Conservation (phyloP, 2,888 invertebrate species). For the Heliothis peltigera region DNA sequence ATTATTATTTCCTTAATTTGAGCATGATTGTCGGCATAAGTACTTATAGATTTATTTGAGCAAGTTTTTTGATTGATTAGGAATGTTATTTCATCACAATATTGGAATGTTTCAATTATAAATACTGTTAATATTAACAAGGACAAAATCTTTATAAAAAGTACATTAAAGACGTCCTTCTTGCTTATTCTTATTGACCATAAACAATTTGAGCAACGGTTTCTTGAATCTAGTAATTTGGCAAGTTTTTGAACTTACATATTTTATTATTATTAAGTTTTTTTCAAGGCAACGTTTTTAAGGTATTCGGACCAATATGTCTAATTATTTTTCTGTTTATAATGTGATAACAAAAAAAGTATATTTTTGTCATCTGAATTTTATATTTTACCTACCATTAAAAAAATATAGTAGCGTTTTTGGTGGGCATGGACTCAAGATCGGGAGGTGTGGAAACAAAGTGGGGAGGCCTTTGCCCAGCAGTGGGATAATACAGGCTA, state of each 20-base stretch:
- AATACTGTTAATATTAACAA: not conserved
- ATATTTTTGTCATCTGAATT: too few species aligned
- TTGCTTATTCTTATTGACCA: not conserved
- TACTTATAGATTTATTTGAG: conserved; percentile 38
- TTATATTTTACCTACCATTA: too few species aligned
- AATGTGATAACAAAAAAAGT: conserved; percentile 33
- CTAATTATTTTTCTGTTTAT: conserved; percentile 38
- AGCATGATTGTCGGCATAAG: conserved; percentile 32
- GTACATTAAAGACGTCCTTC: too few species aligned
- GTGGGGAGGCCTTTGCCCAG: too few species aligned
- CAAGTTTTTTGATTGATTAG: conserved; percentile 27
- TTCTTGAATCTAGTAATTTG: conserved; percentile 34
- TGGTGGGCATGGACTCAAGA: too few species aligned
- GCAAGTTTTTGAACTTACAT: conserved; percentile 39
- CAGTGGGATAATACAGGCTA: too few species aligned
- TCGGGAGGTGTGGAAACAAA: too few species aligned
- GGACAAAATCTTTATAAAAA: too few species aligned
- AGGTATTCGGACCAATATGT: conserved; percentile 55
- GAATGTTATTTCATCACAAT: conserved; percentile 19
- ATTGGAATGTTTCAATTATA: conserved; percentile 31
- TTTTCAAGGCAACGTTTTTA: conserved; percentile 47
- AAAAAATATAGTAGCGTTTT: too few species aligned
- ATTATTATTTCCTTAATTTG: not conserved
- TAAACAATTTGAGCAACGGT: conserved; percentile 7
- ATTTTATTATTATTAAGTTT: conserved; percentile 24